Base-by-base conservation (phyloP, 2,888 invertebrate genomes). In the Aplocera efformata region DNA sequence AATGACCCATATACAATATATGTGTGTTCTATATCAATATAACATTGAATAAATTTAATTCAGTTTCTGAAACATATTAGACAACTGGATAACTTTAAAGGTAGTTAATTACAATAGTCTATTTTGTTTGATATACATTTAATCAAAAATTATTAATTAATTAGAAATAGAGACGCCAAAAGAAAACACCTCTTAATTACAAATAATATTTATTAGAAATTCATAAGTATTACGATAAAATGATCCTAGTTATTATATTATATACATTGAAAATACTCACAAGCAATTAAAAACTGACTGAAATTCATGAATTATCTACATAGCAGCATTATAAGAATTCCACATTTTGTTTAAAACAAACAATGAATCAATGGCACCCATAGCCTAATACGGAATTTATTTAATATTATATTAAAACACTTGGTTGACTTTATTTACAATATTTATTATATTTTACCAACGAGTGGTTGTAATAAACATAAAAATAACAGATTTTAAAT, bases 311-410 rank as follows among this genome's bases (percentile, higher is more conserved):
- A 30, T 42, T 42, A 44, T 42, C 44, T 47, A 41, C 48, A 42
- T 32, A 42, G 35, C 36, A 38, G 32, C 31, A 45, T 42, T 39
- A 32, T 24, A 26, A 30, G 10, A 48, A 41, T 32, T 36, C 25
- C 26, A 30, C 34, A 35, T 32, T 37, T 36, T 25, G 45, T 46
- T 31, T 32, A 25, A 40, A 53, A 50, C 56, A 51, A 58, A 56
- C 48, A 53, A 51, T 56, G 50, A 58, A 54, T 40, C 29, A 79
- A 86, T 86, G 85, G 85, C 85, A 86, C 85, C 79, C 77, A 75
- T 78, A 82, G 85, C 85, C 85, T 84, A 79, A 63, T 22, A 75
- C 13, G 13, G 13, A 72, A 53, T 48, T 40, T 47, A 22, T 26
- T 24, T 28, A 23, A 26, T 31, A 30, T 32, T 26, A 10, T 40